Conservation (phyloP, 2,888 invertebrate genomes). For the Calephelis perditalis region DNA sequence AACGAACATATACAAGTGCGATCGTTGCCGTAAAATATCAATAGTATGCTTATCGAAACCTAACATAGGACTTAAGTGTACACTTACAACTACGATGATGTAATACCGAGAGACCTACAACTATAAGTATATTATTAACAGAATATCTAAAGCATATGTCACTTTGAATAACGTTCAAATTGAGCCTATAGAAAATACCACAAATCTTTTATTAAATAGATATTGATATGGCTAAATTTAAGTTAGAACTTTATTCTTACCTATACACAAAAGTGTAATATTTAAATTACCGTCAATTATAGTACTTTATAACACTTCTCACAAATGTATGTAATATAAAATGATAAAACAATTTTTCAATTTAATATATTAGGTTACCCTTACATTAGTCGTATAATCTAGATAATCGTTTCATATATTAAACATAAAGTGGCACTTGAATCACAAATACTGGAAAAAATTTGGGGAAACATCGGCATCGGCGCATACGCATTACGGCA, state of each 20-base stretch:
- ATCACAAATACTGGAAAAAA: slow-evolving; percentile 87
- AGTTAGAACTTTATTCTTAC: slow-evolving; percentile 76
- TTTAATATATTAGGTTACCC: slow-evolving; percentile 78
- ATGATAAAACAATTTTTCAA: slow-evolving; percentile 79
- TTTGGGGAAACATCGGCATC: slow-evolving; percentile 78
- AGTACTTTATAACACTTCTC: slow-evolving; percentile 76
- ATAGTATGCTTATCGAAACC: slow-evolving; percentile 67
- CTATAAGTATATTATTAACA: slow-evolving; percentile 78
- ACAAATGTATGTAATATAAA: slow-evolving; percentile 79
- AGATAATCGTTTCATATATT: slow-evolving; percentile 80
- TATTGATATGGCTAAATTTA: slow-evolving; percentile 80
- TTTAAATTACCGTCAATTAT: slow-evolving; percentile 76
- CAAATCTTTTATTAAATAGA: slow-evolving; percentile 78
- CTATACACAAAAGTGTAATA: slow-evolving; percentile 79
- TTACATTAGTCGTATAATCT: slow-evolving; percentile 79
- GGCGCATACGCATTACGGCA: slow-evolving; percentile 64
- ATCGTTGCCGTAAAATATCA: slow-evolving; percentile 75
- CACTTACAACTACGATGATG: slow-evolving; percentile 62
- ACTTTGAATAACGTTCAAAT: slow-evolving; percentile 78
- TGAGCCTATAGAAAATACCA: slow-evolving; percentile 79
- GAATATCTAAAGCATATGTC: slow-evolving; percentile 79
- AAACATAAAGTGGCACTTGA: slow-evolving; percentile 88
- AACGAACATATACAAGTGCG: slow-evolving; percentile 73
- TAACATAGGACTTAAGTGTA: slow-evolving; percentile 64
- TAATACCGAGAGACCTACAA: slow-evolving; percentile 73